phyloP scores from a whole-genome alignment of 2,888 invertebrate genomes.

The Automeris io region DNA sequence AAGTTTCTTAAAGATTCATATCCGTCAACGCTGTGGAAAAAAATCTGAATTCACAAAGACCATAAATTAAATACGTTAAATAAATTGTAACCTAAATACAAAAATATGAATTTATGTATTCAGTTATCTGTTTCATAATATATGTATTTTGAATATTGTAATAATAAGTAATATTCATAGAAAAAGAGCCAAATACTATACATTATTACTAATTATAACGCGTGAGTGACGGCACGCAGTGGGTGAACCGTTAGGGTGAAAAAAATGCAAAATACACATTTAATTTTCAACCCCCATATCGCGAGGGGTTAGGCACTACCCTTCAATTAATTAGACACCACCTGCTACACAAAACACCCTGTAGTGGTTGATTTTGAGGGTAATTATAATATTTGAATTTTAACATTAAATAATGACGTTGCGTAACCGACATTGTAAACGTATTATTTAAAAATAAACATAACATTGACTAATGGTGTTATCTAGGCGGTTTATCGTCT shows the following conservation, averaged over 20 bases:
- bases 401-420: constrained; percentile 1
- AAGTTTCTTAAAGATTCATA: too few species aligned
- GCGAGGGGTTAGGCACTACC: constrained; percentile 40
- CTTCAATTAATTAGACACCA: constrained; percentile 66
- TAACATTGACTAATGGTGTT: too few species aligned
- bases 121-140: not conserved
- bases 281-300: constrained; percentile 53
- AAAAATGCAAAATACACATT: constrained; percentile 70
- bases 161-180: constrained; percentile 11
- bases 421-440: not conserved
- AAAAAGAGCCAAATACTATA: constrained; percentile 22
- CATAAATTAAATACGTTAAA: too few species aligned
- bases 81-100: too few species aligned
- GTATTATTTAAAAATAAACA: too few species aligned
- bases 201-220: constrained; percentile 55
- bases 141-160: constrained; percentile 1
- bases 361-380: constrained; percentile 36
- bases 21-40: too few species aligned
- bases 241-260: constrained; percentile 31
- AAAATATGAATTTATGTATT: too few species aligned
- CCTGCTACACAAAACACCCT: constrained; percentile 53
- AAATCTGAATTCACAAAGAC: too few species aligned
- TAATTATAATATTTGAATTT: constrained; percentile 32
- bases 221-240: constrained; percentile 45
- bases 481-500: too few species aligned